phyloP scores from a whole-genome alignment of 2,113 vertebrate species.

The Heptranchias perlo region DNA sequence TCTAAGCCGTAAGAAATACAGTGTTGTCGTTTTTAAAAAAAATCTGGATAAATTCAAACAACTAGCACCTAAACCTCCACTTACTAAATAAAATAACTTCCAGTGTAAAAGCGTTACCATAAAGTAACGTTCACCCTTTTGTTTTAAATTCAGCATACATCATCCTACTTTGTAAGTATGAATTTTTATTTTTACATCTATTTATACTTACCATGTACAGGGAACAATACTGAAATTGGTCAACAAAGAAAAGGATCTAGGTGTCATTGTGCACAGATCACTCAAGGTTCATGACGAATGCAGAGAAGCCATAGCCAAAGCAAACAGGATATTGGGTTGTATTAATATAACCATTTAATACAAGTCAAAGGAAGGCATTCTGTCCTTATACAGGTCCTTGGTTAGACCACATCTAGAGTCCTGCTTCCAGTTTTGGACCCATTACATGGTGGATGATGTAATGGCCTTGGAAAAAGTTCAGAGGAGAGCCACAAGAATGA shows the following conservation, averaged over 20 bases:
- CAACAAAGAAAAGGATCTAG: not conserved
- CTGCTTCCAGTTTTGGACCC: not conserved
- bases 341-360: not conserved
- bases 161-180: not conserved
- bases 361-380: not conserved
- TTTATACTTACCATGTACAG: not conserved
- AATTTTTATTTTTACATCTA: not conserved
- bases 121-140: not conserved
- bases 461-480: not conserved
- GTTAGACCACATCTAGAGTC: not conserved
- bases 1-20: not conserved
- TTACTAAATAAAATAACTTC: not conserved
- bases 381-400: not conserved
- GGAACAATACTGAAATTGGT: not conserved
- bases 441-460: not conserved
- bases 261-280: not conserved
- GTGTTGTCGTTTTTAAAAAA: not conserved
- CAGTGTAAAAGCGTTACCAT: not conserved
- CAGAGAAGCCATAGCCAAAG: not conserved
- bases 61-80: not conserved
- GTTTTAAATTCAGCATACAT: not conserved
- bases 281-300: not conserved
- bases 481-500: not conserved
- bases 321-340: not conserved
- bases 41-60: not conserved